Evolutionary conservation across 2,888 invertebrate species (phyloP).

Genomic region (Cecidostiba fungosa): DNA sequence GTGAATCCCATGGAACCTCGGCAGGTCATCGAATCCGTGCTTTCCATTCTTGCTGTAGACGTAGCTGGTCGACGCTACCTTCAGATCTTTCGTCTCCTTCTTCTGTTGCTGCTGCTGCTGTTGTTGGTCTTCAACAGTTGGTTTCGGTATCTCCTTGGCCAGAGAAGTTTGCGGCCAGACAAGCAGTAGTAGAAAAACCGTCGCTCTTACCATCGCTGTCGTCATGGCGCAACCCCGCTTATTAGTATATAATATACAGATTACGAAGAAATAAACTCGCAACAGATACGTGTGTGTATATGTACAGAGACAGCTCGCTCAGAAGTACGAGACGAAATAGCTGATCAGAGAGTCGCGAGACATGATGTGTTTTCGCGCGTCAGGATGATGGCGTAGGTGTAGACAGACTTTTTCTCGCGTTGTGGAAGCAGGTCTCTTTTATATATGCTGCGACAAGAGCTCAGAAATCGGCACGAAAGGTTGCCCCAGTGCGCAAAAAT

Average conservation of each 20-base stretch:
- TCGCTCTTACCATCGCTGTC: neutral
- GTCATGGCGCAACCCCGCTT: neutral
- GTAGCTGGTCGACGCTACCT: slow-evolving; percentile 68
- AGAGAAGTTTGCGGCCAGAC: neutral
- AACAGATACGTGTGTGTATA: no score
- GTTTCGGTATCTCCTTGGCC: slow-evolving; percentile 29
- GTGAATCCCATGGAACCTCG: slow-evolving; percentile 51
- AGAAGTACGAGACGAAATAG: neutral
- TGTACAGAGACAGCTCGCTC: neutral
- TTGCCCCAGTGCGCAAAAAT: slow-evolving; percentile 33
- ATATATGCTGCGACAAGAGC: slow-evolving; percentile 7
- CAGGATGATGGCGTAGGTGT: neutral
- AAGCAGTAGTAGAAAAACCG: neutral
- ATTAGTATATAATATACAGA: neutral
- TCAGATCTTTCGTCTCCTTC: slow-evolving; percentile 63
- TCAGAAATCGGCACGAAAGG: slow-evolving; percentile 10
- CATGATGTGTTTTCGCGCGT: neutral
- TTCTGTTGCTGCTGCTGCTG: slow-evolving; percentile 46
- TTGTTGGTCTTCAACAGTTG: neutral
- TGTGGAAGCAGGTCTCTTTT: neutral
- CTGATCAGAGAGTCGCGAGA: neutral
- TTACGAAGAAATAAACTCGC: neutral
- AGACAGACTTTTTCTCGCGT: neutral
- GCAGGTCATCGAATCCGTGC: slow-evolving; percentile 47
- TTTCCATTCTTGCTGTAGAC: slow-evolving; percentile 65